Base-by-base conservation (phyloP, 2,888 invertebrate genomes). In the Smittia sp. region DNA sequence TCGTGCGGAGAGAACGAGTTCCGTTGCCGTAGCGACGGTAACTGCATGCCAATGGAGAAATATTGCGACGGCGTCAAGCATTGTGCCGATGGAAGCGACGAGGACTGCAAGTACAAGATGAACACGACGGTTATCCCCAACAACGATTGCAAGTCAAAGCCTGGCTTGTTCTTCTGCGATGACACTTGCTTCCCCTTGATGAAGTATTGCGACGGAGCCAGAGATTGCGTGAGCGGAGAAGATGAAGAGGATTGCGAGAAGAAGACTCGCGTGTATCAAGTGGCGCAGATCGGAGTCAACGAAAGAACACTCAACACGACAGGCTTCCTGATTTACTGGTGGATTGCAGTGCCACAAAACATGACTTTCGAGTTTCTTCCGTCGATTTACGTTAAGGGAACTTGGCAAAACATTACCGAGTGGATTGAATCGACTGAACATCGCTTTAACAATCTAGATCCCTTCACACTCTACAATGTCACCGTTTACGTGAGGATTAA, bases 391-490 rank as follows among this genome's bases (percentile, higher is more conserved):
- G 79, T 79, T 3, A 76, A 78, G 1, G 79, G 80, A 1, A 84
- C 85, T 1, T 91, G 91, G 87, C 81, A 77, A 1, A 88, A 87
- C 78, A 82, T 84, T 32, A 82, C 82, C 0, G 76, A 78, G 0
- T 93, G 92, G 92, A 88, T 85, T 1, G 84, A 85, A 25, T 85
- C 86, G 2, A 85, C 84, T 25, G 84, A 83, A 74, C 86, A 83
- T 79, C 85, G 85, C 58, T 92, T 93, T 77, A 85, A 83, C 0
- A 80, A 86, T 72, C 82, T 94, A 65, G 83, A 86, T 75, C 88
- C 93, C 0, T 90, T 83, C 77, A 92, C 92, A 0, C 83, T 84
- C n/a, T 94, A 94, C 79, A 92, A 92, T 76, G 85, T 93, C 75
- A 93, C 92, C 0, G 89, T 93, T 69, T 92, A 89, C 80, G 90